phyloP scores from a whole-genome alignment of 2,888 invertebrate genomes.

The Masnerella sp. region DNA sequence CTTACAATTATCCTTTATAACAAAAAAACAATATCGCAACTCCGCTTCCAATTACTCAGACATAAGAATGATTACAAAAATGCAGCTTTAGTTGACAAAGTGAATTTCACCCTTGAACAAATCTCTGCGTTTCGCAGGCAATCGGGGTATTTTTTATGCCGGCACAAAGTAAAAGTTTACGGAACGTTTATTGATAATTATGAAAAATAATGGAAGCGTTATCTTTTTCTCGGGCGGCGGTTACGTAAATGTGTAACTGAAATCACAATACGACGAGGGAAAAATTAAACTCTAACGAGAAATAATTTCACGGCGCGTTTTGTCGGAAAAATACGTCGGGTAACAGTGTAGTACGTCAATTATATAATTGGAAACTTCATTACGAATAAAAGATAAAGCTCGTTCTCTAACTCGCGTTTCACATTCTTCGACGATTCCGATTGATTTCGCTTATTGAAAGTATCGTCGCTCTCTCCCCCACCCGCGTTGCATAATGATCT shows the following conservation, averaged over 20 bases:
- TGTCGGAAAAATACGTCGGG: conserved; percentile 9
- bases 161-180: not conserved
- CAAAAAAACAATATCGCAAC: too few species aligned
- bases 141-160: too few species aligned
- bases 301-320: conserved; percentile 23
- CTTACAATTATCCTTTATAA: too few species aligned
- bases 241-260: conserved; percentile 33
- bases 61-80: too few species aligned
- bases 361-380: conserved; percentile 39
- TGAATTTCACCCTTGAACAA: too few species aligned
- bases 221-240: not conserved
- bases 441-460: conserved; percentile 41
- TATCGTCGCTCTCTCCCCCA: conserved; percentile 22
- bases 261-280: conserved; percentile 1
- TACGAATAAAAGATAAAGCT: conserved; percentile 30
- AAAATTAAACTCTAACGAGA: conserved; percentile 13
- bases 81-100: too few species aligned
- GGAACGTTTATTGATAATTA: conserved; percentile 1
- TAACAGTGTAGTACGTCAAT: conserved; percentile 9
- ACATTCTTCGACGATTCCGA: conserved; percentile 25
- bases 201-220: conserved; percentile 15
- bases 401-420: conserved; percentile 23
- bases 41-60: too few species aligned
- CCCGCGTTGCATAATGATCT: conserved; percentile 65
- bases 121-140: too few species aligned